Percentiles rank a stretch among this genome's conserved stretches.
Evolutionary conservation across 2,888 invertebrate genomes (phyloP).

Genomic region (Phengaris alcon): DNA sequence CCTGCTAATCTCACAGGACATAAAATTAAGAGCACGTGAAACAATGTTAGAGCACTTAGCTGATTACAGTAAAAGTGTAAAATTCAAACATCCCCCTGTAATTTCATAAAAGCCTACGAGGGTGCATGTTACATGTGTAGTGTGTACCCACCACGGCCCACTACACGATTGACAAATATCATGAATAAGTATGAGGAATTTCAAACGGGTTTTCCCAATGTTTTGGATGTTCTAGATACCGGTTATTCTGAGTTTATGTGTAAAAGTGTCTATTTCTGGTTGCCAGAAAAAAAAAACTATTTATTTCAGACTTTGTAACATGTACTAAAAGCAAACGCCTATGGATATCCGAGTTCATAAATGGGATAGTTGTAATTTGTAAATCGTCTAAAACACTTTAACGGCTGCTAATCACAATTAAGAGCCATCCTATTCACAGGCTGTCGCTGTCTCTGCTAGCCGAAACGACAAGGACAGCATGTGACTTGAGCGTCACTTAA

Average conservation of each 20-base stretch:
- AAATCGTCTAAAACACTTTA: too few species aligned
- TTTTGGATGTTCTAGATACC: not conserved
- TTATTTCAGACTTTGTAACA: too few species aligned
- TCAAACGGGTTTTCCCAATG: not conserved
- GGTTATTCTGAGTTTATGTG: not conserved
- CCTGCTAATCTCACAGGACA: not conserved
- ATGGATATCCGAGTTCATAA: too few species aligned
- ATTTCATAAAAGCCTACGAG: constrained; percentile 27
- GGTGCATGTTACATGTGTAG: constrained; percentile 23
- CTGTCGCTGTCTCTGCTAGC: too few species aligned
- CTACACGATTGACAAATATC: constrained; percentile 7
- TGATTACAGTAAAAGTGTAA: constrained; percentile 1
- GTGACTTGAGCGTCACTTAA: too few species aligned
- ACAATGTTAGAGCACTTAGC: constrained; percentile 11
- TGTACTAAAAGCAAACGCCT: too few species aligned
- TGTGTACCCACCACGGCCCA: not conserved
- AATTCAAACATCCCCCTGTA: constrained; percentile 22
- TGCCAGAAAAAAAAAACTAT: too few species aligned
- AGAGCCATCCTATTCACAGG: too few species aligned
- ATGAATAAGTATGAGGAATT: constrained; percentile 10
- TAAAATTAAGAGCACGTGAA: not conserved
- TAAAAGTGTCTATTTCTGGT: not conserved
- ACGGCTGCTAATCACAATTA: too few species aligned
- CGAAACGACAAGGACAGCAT: too few species aligned
- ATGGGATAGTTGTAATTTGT: too few species aligned